Evolutionary conservation across 2,113 vertebrate species (phyloP).

Genomic region (Sapayoa aenigma): DNA sequence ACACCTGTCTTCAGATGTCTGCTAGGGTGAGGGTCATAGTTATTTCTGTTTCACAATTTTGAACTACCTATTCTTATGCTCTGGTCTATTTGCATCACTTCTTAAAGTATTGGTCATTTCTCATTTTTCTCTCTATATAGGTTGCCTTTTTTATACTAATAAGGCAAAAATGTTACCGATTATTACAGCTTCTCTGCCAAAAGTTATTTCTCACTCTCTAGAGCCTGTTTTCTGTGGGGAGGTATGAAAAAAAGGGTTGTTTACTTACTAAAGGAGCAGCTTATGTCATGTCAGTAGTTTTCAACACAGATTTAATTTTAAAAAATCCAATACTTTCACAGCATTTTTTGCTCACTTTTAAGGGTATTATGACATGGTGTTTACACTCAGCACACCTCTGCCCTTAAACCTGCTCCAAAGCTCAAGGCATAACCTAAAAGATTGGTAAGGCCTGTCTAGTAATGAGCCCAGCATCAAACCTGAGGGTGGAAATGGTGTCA

Average conservation of each 20-base stretch:
- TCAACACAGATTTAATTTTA: neutral
- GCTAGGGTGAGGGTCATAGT: neutral
- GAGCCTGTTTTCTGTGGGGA: neutral
- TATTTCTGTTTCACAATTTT: neutral
- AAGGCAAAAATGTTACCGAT: neutral
- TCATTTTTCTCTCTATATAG: neutral
- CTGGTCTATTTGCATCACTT: neutral
- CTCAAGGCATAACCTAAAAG: neutral
- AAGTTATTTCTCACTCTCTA: neutral
- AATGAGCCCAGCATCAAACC: accelerated
- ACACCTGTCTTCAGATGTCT: neutral
- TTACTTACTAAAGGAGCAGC: neutral
- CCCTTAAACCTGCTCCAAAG: neutral
- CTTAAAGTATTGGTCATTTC: neutral
- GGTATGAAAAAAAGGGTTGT: neutral
- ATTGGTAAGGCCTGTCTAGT: neutral
- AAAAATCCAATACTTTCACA: neutral
- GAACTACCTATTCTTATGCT: neutral
- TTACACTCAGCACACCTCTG: neutral
- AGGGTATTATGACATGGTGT: neutral
- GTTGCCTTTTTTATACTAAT: neutral
- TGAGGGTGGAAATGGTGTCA: neutral
- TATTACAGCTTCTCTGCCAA: neutral
- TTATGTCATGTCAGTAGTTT: neutral
- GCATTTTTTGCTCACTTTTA: neutral